Percentiles rank a stretch among this genome's conserved stretches.
Conservation (phyloP, 2,888 invertebrate species). For the Vanessa cardui region DNA sequence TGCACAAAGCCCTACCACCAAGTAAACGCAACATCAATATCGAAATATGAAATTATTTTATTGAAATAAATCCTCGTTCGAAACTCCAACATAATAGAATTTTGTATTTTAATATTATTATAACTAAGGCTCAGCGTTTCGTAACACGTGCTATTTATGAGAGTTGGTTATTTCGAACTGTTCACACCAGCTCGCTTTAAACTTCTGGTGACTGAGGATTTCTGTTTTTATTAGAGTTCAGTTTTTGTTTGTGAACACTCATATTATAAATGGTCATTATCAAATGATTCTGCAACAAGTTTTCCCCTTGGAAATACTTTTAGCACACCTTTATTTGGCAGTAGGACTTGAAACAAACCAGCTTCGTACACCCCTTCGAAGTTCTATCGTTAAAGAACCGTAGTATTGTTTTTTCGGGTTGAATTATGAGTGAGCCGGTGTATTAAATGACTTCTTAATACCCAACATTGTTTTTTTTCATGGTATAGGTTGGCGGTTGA, state of each 20-base stretch:
- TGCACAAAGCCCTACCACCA: no score
- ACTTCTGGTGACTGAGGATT: slow-evolving; percentile 2
- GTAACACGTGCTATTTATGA: slow-evolving; percentile 29
- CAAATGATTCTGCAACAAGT: neutral
- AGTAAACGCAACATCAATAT: neutral
- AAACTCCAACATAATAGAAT: slow-evolving; percentile 18
- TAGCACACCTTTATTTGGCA: no score
- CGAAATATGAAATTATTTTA: neutral
- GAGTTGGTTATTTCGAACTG: slow-evolving; percentile 21
- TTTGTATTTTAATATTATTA: slow-evolving; percentile 31
- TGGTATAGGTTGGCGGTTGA: no score
- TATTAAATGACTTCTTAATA: no score
- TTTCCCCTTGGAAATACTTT: no score
- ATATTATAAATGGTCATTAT: neutral
- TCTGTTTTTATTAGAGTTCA: slow-evolving; percentile 1
- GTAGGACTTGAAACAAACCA: no score
- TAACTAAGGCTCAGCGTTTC: slow-evolving; percentile 10
- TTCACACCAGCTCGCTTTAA: slow-evolving; percentile 3
- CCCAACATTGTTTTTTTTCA: no score
- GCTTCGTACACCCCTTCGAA: no score
- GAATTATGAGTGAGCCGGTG: no score
- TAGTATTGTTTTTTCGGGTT: no score
- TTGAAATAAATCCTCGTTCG: neutral
- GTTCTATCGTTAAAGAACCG: no score
- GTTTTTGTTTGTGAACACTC: neutral